Conservation (phyloP, 2,888 invertebrate species). For the Drosophila rubida region DNA sequence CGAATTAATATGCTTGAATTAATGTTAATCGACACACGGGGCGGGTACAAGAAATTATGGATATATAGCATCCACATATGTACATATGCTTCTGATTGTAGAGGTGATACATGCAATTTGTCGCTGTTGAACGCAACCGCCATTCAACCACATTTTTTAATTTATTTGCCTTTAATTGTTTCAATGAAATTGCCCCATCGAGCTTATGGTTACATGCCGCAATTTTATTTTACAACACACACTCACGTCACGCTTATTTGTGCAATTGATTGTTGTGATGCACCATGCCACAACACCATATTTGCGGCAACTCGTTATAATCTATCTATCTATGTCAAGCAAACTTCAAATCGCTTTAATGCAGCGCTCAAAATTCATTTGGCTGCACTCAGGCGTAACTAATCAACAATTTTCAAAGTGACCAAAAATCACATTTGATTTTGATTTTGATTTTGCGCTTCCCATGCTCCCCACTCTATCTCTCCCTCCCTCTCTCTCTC, state of each 20-base stretch:
- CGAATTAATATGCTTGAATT: conserved; percentile 76
- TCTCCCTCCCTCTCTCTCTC: background rate
- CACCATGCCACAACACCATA: conserved; percentile 1
- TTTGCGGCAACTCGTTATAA: background rate
- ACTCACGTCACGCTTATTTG: background rate
- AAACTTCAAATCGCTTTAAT: conserved; percentile 55
- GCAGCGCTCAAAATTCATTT: conserved; percentile 41
- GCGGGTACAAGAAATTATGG: conserved; percentile 4
- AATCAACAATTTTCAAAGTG: conserved; percentile 80
- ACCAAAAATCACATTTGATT: conserved; percentile 76
- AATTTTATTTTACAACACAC: conserved; percentile 25
- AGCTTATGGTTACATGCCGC: conserved; percentile 58
- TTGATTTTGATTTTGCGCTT: conserved; percentile 41
- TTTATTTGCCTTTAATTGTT: conserved; percentile 78
- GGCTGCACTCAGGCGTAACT: conserved; percentile 70
- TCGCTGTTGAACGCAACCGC: conserved; percentile 54
- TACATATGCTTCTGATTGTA: background rate
- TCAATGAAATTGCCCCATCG: conserved; percentile 66
- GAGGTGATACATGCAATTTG: conserved; percentile 55
- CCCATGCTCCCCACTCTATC: too few species aligned
- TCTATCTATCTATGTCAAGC: conserved; percentile 42
- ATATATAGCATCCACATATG: background rate
- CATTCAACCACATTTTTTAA: conserved; percentile 70
- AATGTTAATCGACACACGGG: conserved; percentile 63
- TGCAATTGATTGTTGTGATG: conserved; percentile 30